Evolutionary conservation across 2,888 invertebrate species (phyloP), one percentile per base, ranked within the genome.

Genomic region (Lasioglossum vierecki): DNA sequence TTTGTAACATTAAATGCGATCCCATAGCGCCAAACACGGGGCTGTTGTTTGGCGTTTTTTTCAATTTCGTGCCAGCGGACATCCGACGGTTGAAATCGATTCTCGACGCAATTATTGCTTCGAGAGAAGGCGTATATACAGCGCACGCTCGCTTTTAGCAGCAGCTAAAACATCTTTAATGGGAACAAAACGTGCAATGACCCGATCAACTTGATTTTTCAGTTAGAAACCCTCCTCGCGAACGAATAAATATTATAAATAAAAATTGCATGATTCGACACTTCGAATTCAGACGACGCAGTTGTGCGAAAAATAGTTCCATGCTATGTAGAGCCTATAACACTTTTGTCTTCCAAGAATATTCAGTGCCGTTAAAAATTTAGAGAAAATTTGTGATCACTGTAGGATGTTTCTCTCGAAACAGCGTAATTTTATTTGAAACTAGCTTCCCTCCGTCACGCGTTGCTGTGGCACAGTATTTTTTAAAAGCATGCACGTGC

Each of bases 1-100:
- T 57, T 46, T 72, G 76, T 71, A 80, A 76, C 77, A 68, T 83
- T 82, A 78, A 86, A 83, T 71, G 77, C 78, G 39, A 71, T 79
- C 83, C 75, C 53, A 30, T 76, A 63, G 35, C 78, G 84, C 66
- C 26, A 60, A 84, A 78, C 70, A 77, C n/a, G 18, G 35, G 22
- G 18, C 9, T n/a, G 84, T 71, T 80, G 35, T 82, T 82, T 75
- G 46, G 46, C 60, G 71, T 68, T 80, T 79, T 68, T 83, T 84
- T 73, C 72, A 63, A 82, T 82, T 82, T 73, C 73, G 57, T 18
- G 77, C 77, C 26, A n/a, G 8, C 41, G 68, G 18, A 74, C 60
- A 49, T 73, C 76, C 82, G 46, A 26, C 57, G 35, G 22, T 53
- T 66, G 53, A n/a, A 26, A 74, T 82, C 73, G 82, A 77, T 74